Evolutionary conservation across 2,113 vertebrate genomes (phyloP).

Genomic region (Tragelaphus strepsiceros): DNA sequence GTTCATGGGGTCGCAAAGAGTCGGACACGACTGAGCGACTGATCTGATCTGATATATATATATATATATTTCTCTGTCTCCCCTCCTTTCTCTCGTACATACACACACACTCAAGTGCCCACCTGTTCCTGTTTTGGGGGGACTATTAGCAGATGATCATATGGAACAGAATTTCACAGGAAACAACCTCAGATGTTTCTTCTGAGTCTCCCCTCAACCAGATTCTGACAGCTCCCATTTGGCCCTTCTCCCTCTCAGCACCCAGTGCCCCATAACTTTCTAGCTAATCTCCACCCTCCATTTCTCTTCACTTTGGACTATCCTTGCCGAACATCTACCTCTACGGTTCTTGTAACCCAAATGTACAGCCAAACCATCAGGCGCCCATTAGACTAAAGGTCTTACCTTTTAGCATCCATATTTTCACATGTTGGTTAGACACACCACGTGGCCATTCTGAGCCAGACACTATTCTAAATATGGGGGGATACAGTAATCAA

Average conservation of each 20-base stretch:
- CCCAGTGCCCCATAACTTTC: not conserved
- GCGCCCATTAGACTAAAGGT: not conserved
- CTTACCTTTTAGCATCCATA: not conserved
- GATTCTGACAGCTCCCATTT: not conserved
- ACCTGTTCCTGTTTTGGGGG: not conserved
- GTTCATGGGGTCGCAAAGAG: too few relatives aligned
- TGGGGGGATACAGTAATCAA: not conserved
- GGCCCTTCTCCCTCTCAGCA: not conserved
- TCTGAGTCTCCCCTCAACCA: fast-evolving
- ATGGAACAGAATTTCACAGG: not conserved
- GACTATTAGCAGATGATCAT: not conserved
- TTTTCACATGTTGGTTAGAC: not conserved
- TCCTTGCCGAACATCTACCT: not conserved
- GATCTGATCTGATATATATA: too few relatives aligned
- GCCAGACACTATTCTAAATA: not conserved
- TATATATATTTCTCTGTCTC: not conserved
- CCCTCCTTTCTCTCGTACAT: not conserved
- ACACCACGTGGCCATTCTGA: not conserved
- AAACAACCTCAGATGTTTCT: not conserved
- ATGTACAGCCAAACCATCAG: not conserved
- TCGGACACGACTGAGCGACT: too few relatives aligned
- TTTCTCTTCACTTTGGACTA: not conserved
- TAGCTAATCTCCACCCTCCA: not conserved
- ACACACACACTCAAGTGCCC: too few relatives aligned
- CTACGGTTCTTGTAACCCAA: not conserved